Conservation (phyloP, 2,888 invertebrate species). For the Acanthopleura granulata region DNA sequence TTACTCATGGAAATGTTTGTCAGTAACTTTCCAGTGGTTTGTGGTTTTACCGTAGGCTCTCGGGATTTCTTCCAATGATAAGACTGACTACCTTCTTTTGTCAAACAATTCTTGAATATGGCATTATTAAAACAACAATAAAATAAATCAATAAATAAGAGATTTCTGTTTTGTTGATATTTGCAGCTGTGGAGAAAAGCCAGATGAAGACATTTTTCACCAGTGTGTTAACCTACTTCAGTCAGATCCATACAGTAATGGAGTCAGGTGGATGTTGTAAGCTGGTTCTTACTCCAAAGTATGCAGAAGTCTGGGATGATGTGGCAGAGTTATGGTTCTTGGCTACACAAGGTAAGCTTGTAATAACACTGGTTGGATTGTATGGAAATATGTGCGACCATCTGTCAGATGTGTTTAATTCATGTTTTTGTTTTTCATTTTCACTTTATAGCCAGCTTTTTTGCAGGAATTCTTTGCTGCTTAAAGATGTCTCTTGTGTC, state of each 20-base stretch:
- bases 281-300: slow-evolving; percentile 36
- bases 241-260: background rate
- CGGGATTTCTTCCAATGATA: no score
- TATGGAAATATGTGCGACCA: background rate
- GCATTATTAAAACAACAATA: background rate
- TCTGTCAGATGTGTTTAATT: background rate
- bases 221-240: background rate
- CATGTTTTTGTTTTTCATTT: background rate
- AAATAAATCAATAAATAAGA: background rate
- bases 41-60: no score
- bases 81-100: no score
- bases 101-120: background rate
- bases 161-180: background rate
- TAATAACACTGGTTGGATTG: background rate
- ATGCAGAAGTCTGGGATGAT: slow-evolving; percentile 42
- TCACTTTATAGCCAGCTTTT: background rate
- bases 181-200: background rate
- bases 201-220: background rate
- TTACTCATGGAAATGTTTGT: no score
- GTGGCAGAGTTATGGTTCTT: slow-evolving; percentile 51
- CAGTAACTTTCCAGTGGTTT: no score
- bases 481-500: no score
- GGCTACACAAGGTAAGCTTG: slow-evolving; percentile 43
- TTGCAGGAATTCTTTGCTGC: no score
- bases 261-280: background rate